A percentile compares a stretch with the other conserved stretches of the same genome.
Evolutionary conservation across 1,140 invertebrate genomes (phyloP).

Genomic region (Nilaparvata lugens): DNA sequence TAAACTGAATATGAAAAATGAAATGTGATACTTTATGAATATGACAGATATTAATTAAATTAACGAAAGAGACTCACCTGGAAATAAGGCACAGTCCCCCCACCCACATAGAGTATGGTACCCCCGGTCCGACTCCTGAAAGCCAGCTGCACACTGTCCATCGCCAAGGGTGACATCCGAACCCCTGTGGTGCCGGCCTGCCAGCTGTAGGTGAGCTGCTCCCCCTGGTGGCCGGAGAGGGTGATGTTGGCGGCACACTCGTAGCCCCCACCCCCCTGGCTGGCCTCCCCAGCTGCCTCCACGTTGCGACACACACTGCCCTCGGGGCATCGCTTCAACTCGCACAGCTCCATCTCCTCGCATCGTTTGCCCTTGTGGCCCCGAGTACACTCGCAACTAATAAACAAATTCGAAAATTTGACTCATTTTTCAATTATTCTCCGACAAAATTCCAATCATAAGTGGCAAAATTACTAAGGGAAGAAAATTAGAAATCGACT

Average conservation of each 20-base stretch:
- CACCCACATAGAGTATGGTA: slow-evolving; percentile 50
- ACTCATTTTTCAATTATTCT: too few species aligned
- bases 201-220: too few species aligned
- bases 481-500: too few species aligned
- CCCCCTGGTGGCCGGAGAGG: slow-evolving; percentile 52
- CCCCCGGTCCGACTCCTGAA: slow-evolving; percentile 64
- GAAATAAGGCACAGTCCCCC: too few species aligned
- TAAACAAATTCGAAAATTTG: background rate
- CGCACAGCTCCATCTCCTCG: slow-evolving; percentile 85
- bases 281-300: slow-evolving; percentile 42
- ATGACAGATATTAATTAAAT: too few species aligned
- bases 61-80: too few species aligned
- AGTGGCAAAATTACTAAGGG: too few species aligned
- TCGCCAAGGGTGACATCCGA: too few species aligned
- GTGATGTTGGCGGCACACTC: slow-evolving; percentile 87
- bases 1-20: too few species aligned
- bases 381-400: slow-evolving; percentile 66
- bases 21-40: too few species aligned
- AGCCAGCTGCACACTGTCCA: slow-evolving; percentile 21
- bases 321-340: slow-evolving; percentile 69
- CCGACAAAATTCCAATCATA: too few species aligned
- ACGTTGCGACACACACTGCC: slow-evolving; percentile 78
- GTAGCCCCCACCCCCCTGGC: slow-evolving; percentile 56
- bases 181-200: too few species aligned
- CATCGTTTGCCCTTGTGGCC: slow-evolving; percentile 91